Base-by-base conservation (phyloP, 2,113 vertebrate genomes). In the Plectropomus leopardus region DNA sequence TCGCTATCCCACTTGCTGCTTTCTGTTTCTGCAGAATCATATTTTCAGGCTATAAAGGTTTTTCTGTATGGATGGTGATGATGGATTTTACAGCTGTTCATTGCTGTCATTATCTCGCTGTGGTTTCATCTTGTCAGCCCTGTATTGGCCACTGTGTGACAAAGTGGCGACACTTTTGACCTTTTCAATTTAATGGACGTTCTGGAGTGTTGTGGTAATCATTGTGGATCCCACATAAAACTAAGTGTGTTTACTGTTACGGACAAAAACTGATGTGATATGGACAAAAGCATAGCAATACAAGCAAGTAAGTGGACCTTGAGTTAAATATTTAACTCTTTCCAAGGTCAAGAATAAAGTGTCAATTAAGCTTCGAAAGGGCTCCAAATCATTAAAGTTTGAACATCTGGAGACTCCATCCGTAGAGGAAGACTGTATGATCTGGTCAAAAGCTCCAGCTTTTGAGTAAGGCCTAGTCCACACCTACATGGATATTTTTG, bases 51-150 rank as follows among this genome's bases (percentile, higher is more conserved):
- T 16, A 2, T 72, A 63, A 61, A 69, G 47, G 47, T n/a, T 47
- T 75, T 69, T 48, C 23, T 60, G 24, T 71, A 54, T 77, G 51
- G 47, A 68, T 70, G 45, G 0, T 75, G 61, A 78, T 85, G 75
- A 85, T 83, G n/a, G 70, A 79, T 87, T 87, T 79, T 54, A 81
- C 57, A 78, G 72, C 36, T 21, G 34, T 28, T 83, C 45, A 83
- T 77, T n/a, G 70, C 45, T 44, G 36, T 72, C 28, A 85, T 83
- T 82, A 86, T 72, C 32, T 40, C 11, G 13, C 4, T 69, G 36
- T 28, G 51, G 68, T 30, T 84, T 76, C 36, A 82, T 88, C 65
- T 75, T 54, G 53, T 81, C 71, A 74, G 42, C 23, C 81, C 68
- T 54, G 15, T 53, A 13, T n/a, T 76, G 68, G 32, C 45, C 17